Base-by-base conservation (phyloP, 2,797 vertebrate genomes). In the Odontamblyopus rebecca region DNA sequence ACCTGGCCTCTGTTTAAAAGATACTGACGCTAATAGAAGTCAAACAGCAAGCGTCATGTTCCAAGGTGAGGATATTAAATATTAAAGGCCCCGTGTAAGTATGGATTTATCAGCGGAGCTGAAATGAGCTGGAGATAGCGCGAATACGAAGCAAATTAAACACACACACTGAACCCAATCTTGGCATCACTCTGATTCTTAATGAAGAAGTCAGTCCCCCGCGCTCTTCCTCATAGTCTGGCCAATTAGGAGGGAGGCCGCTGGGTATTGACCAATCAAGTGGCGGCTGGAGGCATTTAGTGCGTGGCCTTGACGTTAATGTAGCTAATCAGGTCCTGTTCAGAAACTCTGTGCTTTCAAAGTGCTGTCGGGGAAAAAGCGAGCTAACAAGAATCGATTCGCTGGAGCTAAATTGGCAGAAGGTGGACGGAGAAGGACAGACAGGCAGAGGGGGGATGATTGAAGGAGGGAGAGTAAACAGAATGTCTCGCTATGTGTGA, bases 171-270 rank as follows among this genome's bases (percentile, higher is more conserved):
- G 26, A 57, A 8, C 19, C 7, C 53, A 81, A 71, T 80, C 69
- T 82, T 85, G 78, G 81, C 81, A 86, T 80, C 70, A 78, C 50
- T 71, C 48, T 76, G 67, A 70, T 69, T 86, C 75, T 64, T 89
- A 86, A 91, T 92, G 85, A 91, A 88, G 83, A 86, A 83, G 84
- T 76, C 75, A 89, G 79, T 86, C 85, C 77, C 80, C 78, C 71
- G 70, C 84, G 56, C 81, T 84, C 72, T 76, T 78, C 75, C 77
- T 89, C 71, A 50, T 59, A 84, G 79, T 84, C 80, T 78, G 74
- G 78, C 89, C 81, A 88, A 86, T 90, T 89, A 89, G 79, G 79
- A 82, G 71, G 74, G 69, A 73, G 71, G 74, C 84, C 67, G 41
- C 75, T 75, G 85, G 78, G 77, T 86, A 84, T 87, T 84, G 86